These are phyloP conservation scores for Acanthosepion esculentum DNA, from an alignment of 2,888 invertebrate genomes.

Conservation along the genomic window DNA sequence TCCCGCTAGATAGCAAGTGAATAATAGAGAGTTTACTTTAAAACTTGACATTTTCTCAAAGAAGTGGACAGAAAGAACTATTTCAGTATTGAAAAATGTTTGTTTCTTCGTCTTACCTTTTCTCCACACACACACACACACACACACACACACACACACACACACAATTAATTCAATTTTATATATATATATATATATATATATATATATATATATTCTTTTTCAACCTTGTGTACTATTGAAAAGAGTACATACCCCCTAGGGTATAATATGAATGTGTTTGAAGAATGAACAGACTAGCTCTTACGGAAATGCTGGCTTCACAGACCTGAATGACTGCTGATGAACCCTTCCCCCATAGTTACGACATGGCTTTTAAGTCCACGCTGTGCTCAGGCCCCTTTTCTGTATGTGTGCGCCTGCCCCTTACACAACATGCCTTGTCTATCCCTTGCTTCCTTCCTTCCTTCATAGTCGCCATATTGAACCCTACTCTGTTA, in stretches of 20 bases:
- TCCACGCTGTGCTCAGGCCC: not conserved
- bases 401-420: not conserved
- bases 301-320: constrained; percentile 17
- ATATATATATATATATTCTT: not conserved
- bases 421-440: constrained; percentile 12
- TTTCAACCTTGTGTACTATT: not conserved
- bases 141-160: too few relatives aligned
- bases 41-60: too few relatives aligned
- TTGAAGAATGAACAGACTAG: not conserved
- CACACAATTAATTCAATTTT: not conserved
- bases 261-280: not conserved
- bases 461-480: constrained; percentile 33
- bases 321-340: not conserved
- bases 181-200: too few relatives aligned
- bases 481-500: constrained; percentile 14
- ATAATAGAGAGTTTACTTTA: too few relatives aligned
- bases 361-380: not conserved
- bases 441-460: not conserved
- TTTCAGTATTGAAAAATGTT: not conserved
- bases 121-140: not conserved
- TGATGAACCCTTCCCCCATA: not conserved
- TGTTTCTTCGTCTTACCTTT: not conserved
- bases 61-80: not conserved
- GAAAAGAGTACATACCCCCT: constrained; percentile 1
- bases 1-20: too few relatives aligned